Base-by-base conservation (phyloP, 2,888 invertebrate species). In the Troides oblongomaculatus region DNA sequence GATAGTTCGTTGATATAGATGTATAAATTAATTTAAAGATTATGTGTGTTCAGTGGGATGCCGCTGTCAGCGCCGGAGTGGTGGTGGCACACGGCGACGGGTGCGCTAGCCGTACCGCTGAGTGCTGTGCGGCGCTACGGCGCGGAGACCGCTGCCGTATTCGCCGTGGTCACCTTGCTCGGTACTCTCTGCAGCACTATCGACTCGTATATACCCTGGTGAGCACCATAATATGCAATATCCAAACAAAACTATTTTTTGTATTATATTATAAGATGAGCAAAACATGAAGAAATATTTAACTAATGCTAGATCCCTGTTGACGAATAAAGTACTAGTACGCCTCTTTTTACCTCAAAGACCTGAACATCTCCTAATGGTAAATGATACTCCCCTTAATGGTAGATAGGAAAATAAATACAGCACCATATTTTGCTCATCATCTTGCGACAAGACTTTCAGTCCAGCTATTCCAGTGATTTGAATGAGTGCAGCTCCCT, bases 1-100 rank as follows among this genome's bases (percentile, higher is more conserved):
- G 30, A 30, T 30, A 5, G 4, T 30, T 30, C 4, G 30, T 30
- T 30, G 30, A 30, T 30, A 30, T 30, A 30, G 30, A 30, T 30
- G 5, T 30, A 30, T 30, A 0, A 30, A 30, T 5, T 30, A 30
- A 30, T 30, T 30, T 30, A 30, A 5, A 30, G 5, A 5, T 30
- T n/a, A n/a, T 53, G 18, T 53, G 53, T 65, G 17, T 67, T 7
- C 79, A 94, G 94, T 5, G 93, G 93, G 75, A 96, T 96, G 95
- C 96, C 96, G 0, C 85, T 97, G 14, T 96, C 96, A 77, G 96
- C 96, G 1, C 96, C 96, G 0, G 97, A 97, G 85, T 96, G 97
- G 96, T 97, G 96, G 96, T 97, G 96, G 96, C 96, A 96, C 80
- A 96, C 96, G 2, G 93, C 95, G 78, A 95, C 95, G 14, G 96